phyloP scores from a whole-genome alignment of 2,888 invertebrate species.

The Cephus sareptanus region DNA sequence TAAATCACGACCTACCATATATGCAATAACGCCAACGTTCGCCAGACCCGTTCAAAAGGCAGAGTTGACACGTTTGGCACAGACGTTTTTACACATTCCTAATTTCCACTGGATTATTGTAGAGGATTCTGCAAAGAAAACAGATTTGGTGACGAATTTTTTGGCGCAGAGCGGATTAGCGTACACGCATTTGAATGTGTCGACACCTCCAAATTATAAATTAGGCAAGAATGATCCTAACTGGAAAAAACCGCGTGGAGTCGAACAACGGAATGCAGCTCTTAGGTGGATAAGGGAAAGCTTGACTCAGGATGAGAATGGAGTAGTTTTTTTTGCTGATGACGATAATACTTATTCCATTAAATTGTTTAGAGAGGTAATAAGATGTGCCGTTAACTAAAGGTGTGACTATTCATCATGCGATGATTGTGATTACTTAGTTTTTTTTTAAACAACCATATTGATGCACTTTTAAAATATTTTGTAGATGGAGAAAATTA shows the following conservation, averaged over 20 bases:
- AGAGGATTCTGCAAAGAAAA: slow-evolving; percentile 83
- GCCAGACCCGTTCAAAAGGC: slow-evolving; percentile 90
- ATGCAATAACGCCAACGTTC: slow-evolving; percentile 94
- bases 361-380: slow-evolving; percentile 89
- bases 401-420: not conserved
- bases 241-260: slow-evolving; percentile 87
- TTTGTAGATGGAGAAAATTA: slow-evolving; percentile 82
- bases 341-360: slow-evolving; percentile 96
- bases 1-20: slow-evolving; percentile 75
- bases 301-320: slow-evolving; percentile 71
- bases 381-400: slow-evolving; percentile 10
- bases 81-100: slow-evolving; percentile 86
- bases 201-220: slow-evolving; percentile 79
- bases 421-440: slow-evolving; percentile 3
- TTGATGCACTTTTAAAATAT: not conserved
- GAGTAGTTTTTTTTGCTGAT: slow-evolving; percentile 95
- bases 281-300: slow-evolving; percentile 82
- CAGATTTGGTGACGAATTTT: slow-evolving; percentile 78
- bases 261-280: slow-evolving; percentile 90
- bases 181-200: slow-evolving; percentile 76
- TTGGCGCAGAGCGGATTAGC: slow-evolving; percentile 75
- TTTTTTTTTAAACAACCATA: not conserved
- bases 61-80: slow-evolving; percentile 89
- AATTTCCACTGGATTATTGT: slow-evolving; percentile 94
- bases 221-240: slow-evolving; percentile 76